Percentiles rank a stretch among this genome's conserved stretches.
These are phyloP conservation scores for Pelosia muscerda DNA, from an alignment of 2,888 invertebrate genomes.

Conservation along the genomic window DNA sequence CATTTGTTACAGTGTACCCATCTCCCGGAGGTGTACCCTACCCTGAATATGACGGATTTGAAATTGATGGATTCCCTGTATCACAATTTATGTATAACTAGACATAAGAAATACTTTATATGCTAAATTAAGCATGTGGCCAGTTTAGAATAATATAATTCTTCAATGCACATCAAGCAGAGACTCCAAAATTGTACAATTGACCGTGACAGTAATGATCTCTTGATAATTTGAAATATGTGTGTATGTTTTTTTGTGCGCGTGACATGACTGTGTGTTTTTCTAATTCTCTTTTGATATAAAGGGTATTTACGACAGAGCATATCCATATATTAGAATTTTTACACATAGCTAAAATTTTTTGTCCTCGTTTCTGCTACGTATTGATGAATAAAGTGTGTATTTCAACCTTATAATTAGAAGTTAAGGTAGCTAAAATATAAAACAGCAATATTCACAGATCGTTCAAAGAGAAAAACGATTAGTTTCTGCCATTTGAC, in stretches of 20 bases:
- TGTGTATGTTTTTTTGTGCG: neutral
- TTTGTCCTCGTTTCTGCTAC: neutral
- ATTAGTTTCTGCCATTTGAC: too few species aligned
- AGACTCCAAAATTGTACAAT: neutral
- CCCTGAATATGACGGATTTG: constrained; percentile 74
- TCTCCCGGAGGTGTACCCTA: constrained; percentile 64
- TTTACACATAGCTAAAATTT: neutral
- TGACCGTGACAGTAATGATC: neutral
- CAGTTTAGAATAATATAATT: neutral
- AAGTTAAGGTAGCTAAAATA: too few species aligned
- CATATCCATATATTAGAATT: too few species aligned
- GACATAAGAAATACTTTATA: neutral
- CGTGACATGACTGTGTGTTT: neutral
- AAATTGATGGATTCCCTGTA: constrained; percentile 61
- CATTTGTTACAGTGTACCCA: constrained; percentile 69
- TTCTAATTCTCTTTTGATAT: neutral
- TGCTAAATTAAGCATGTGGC: neutral
- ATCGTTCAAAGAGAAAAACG: too few species aligned
- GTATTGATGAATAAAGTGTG: too few species aligned
- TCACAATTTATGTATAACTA: constrained; percentile 31
- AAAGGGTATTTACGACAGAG: too few species aligned
- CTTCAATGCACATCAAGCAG: neutral
- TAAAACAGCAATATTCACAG: too few species aligned
- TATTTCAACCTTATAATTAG: too few species aligned
- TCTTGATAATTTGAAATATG: neutral